Evolutionary conservation across 2,113 vertebrate genomes (phyloP), one percentile per base, ranked within the genome.

Genomic region (Hemichromis elongatus): DNA sequence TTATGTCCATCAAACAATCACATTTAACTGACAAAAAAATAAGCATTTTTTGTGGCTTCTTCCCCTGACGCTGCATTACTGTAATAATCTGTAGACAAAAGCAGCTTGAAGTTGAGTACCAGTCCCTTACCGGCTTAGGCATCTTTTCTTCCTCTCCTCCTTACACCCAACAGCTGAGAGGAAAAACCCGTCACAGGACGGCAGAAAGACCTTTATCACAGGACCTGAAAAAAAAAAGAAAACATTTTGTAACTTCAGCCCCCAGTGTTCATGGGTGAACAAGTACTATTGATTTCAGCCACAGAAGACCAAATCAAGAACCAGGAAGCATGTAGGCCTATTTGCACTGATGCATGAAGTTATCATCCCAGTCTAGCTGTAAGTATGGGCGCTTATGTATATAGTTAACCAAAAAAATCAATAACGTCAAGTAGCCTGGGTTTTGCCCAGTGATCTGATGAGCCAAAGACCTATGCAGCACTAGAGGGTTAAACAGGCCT

Each of bases 51-150:
- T 30, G 26, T 75, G 45, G 26, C 26, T 75, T 52, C 70, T 30
- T 33, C 26, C 70, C 45, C 45, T 5, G 12, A 75, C 2, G 6
- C 45, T 70, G 66, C 66, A 45, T 26, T 42, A 42, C 37, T 35
- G 53, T 2, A 35, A 3, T 57, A 63, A 9, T 80, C 21, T 73
- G 14, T 18, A 47, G 13, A 70, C 26, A 9, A 81, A 40, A 80
- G 21, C 13, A 53, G 18, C 50, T 21, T 73, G 18, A 30, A 68
- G 45, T 52, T 79, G 6, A 21, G 24, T 12, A 40, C 7, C n/a
- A 63, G 42, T 9, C 9, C 83, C 95, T 96, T 94, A 96, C 96
- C 83, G 96, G 95, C 95, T 96, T 96, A 35, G 96, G 96, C 96
- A 96, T 96, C 82, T 94, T 95, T 53, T 88, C 87, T 85, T 92